Evolutionary conservation across 2,888 invertebrate genomes (phyloP).

Genomic region (Cheilosia pagana): DNA sequence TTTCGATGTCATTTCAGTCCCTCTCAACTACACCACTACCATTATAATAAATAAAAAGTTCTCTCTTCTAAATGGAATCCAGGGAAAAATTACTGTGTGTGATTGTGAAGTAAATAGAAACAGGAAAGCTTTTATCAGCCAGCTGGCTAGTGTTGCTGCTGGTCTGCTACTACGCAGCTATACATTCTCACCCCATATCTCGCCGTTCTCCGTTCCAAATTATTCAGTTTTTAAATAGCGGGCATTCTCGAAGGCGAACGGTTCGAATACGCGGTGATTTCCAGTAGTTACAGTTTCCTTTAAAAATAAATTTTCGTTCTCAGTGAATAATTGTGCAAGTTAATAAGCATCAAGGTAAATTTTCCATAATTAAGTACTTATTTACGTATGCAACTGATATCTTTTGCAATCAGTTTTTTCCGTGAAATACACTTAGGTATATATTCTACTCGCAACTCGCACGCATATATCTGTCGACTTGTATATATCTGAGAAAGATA

Average conservation of each 20-base stretch:
- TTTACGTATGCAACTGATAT: not conserved
- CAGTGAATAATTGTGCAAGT: conserved; percentile 40
- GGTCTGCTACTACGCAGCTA: not conserved
- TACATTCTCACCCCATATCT: conserved; percentile 32
- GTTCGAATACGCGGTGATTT: conserved; percentile 45
- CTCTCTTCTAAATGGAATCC: not conserved
- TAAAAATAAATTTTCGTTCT: conserved; percentile 1
- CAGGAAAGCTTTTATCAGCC: conserved; percentile 50
- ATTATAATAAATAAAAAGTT: not conserved
- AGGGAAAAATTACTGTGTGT: not conserved
- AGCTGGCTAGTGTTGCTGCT: conserved; percentile 39
- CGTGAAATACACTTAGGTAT: not conserved
- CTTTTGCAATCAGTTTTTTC: not conserved
- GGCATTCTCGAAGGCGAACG: conserved; percentile 35
- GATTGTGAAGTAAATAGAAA: conserved; percentile 36
- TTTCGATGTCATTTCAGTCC: no score
- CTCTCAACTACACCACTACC: not conserved
- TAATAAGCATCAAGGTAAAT: conserved; percentile 61
- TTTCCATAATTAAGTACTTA: not conserved
- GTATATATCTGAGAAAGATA: conserved; percentile 53
- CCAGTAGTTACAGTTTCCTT: conserved; percentile 48
- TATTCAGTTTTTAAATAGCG: conserved; percentile 60
- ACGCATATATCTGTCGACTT: conserved; percentile 2
- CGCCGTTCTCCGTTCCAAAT: conserved; percentile 38
- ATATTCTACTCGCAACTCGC: conserved; percentile 1